A percentile compares a stretch with the other conserved stretches of the same genome.
These are phyloP conservation scores for Cydia amplana DNA, from an alignment of 1,140 invertebrate species.

Conservation along the genomic window DNA sequence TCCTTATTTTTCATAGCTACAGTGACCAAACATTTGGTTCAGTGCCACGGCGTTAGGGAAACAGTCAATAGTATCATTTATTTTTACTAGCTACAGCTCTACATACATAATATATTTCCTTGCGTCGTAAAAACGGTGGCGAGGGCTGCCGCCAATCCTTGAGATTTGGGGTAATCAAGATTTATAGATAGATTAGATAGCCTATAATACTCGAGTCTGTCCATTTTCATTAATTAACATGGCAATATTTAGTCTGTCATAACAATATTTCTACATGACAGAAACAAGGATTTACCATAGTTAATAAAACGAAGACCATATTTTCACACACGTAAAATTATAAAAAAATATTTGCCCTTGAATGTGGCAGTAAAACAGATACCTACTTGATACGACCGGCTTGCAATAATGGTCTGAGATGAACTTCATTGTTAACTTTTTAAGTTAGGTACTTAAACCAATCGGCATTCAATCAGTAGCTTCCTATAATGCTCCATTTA, in stretches of 20 bases:
- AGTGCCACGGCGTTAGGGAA: constrained; percentile 22
- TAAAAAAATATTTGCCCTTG: too few species aligned
- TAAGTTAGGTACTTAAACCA: too few species aligned
- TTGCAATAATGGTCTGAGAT: too few species aligned
- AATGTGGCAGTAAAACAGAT: too few species aligned
- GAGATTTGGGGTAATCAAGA: constrained; percentile 30
- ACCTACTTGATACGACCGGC: too few species aligned
- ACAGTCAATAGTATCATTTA: constrained; percentile 25
- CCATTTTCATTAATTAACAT: constrained; percentile 27
- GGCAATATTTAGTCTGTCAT: not conserved
- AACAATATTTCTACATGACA: too few species aligned
- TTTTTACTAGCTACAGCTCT: constrained; percentile 31
- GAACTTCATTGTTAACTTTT: too few species aligned
- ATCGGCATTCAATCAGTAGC: too few species aligned
- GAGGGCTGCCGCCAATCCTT: constrained; percentile 17
- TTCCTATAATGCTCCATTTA: too few species aligned
- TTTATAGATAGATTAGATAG: constrained; percentile 24
- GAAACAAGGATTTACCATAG: too few species aligned
- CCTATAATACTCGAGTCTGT: not conserved
- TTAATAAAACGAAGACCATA: too few species aligned
- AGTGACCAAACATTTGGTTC: constrained; percentile 31
- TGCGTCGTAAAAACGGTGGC: constrained; percentile 16
- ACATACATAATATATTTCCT: constrained; percentile 32
- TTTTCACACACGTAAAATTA: too few species aligned
- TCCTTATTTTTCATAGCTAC: constrained; percentile 31